Conservation (phyloP, 2,113 vertebrate species). For the Mixornis gularis region DNA sequence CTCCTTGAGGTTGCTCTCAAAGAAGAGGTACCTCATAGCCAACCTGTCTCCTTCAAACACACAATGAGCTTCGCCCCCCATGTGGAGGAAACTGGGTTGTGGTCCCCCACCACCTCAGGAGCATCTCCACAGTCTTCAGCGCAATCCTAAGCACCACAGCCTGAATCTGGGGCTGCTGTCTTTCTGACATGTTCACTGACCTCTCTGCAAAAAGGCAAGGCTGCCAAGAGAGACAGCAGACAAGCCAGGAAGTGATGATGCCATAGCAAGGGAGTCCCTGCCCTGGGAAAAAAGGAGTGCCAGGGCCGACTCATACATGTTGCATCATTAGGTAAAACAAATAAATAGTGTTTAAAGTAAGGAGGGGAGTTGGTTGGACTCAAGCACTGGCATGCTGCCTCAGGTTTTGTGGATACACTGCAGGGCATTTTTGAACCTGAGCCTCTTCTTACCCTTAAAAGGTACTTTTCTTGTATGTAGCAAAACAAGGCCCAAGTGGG, state of each 20-base stretch:
- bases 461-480: neutral
- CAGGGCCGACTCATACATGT: accelerated
- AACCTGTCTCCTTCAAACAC: neutral
- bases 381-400: neutral
- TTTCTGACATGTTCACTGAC: neutral
- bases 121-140: neutral
- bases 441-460: neutral
- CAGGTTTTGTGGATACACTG: neutral
- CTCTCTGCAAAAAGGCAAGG: neutral
- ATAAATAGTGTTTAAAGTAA: neutral
- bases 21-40: neutral
- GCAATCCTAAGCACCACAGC: neutral
- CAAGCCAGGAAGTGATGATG: neutral
- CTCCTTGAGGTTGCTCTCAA: neutral
- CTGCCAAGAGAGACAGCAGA: neutral
- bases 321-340: neutral
- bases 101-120: neutral
- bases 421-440: neutral
- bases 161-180: neutral
- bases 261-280: neutral
- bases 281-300: neutral
- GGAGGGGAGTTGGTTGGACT: neutral
- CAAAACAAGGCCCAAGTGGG: neutral
- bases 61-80: neutral
- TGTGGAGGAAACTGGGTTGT: neutral